Evolutionary conservation across 2,888 invertebrate species (phyloP).

Genomic region (Creontiades dilutus): DNA sequence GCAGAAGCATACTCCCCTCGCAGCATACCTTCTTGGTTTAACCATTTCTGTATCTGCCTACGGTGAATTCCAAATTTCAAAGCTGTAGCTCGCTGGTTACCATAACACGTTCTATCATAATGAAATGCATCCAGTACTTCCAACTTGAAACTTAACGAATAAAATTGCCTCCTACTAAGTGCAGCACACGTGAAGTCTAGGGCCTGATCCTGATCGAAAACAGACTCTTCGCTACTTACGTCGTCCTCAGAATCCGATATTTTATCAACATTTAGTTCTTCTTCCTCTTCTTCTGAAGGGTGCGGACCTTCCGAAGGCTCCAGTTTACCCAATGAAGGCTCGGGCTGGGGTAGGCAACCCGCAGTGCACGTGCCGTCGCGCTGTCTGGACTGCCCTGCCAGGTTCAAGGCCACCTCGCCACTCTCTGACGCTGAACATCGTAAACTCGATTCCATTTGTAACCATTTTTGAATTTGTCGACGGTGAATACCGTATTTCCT

Average conservation of each 20-base stretch:
- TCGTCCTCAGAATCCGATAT: slow-evolving; percentile 76
- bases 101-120: slow-evolving; percentile 78
- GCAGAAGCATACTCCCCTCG: slow-evolving; percentile 77
- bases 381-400: slow-evolving; percentile 79
- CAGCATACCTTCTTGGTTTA: slow-evolving; percentile 79
- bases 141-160: slow-evolving; percentile 80
- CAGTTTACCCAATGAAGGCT: not conserved
- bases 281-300: slow-evolving; percentile 73
- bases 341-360: slow-evolving; percentile 73
- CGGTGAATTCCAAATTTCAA: slow-evolving; percentile 80
- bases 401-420: slow-evolving; percentile 79
- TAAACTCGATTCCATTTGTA: slow-evolving; percentile 90
- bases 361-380: slow-evolving; percentile 77
- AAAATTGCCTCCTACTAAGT: slow-evolving; percentile 78
- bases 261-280: slow-evolving; percentile 76
- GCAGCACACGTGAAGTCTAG: slow-evolving; percentile 77
- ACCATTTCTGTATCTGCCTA: slow-evolving; percentile 81
- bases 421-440: slow-evolving; percentile 83
- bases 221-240: slow-evolving; percentile 75
- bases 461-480: slow-evolving; percentile 94
- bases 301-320: slow-evolving; percentile 26
- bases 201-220: slow-evolving; percentile 76
- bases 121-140: slow-evolving; percentile 80
- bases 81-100: slow-evolving; percentile 80
- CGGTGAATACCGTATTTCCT: slow-evolving; percentile 94